Conservation (phyloP, 2,797 vertebrate species). For the Betta splendens region DNA sequence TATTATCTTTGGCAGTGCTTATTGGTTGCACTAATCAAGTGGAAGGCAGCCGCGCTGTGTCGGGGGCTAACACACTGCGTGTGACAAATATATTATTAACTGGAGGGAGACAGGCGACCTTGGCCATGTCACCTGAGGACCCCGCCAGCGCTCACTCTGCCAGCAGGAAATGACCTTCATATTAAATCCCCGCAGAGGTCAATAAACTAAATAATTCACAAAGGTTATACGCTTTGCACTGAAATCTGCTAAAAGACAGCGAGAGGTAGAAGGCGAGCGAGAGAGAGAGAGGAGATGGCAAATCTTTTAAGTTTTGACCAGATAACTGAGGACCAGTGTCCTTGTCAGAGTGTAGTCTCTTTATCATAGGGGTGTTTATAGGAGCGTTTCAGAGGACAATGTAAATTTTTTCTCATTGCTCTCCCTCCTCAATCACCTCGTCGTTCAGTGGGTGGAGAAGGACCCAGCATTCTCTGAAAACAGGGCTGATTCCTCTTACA, state of each 20-base stretch:
- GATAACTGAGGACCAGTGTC: constrained; percentile 68
- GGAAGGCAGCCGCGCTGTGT: constrained; percentile 76
- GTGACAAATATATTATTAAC: constrained; percentile 88
- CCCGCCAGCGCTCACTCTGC: constrained; percentile 76
- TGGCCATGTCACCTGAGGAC: constrained; percentile 85
- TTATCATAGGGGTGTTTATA: constrained; percentile 73
- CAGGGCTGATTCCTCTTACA: constrained; percentile 47
- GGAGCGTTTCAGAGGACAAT: constrained; percentile 75
- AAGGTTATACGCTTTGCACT: constrained; percentile 82
- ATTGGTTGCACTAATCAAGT: constrained; percentile 87
- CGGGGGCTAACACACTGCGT: constrained; percentile 75
- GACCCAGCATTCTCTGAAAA: constrained; percentile 52
- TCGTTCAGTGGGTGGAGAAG: constrained; percentile 52
- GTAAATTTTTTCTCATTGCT: constrained; percentile 77
- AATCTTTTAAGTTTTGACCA: constrained; percentile 76
- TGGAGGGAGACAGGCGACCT: constrained; percentile 81
- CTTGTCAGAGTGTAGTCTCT: constrained; percentile 72
- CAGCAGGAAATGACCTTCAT: constrained; percentile 86
- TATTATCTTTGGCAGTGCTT: constrained; percentile 86
- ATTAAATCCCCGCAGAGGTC: constrained; percentile 86
- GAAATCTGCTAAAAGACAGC: constrained; percentile 76
- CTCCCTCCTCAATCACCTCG: constrained; percentile 74
- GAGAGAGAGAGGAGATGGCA: constrained; percentile 55
- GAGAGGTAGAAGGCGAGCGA: constrained; percentile 34
- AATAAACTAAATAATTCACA: constrained; percentile 90